phyloP scores from a whole-genome alignment of 1,140 invertebrate genomes.

The Apis florea region DNA sequence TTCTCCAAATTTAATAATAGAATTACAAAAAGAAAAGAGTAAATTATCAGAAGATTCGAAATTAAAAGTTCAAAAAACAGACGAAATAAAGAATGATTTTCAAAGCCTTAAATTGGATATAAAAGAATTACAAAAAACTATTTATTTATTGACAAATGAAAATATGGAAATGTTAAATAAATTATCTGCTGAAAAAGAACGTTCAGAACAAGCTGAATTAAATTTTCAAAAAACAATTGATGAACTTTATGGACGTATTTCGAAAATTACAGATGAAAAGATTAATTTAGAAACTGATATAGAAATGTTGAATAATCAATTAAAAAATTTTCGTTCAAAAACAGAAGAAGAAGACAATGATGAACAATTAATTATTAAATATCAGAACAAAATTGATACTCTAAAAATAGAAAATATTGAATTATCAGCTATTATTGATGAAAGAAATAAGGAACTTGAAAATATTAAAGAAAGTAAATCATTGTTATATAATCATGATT shows the following conservation, averaged over 20 bases:
- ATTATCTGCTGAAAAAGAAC: constrained; percentile 61
- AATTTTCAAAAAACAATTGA: constrained; percentile 55
- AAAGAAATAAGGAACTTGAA: constrained; percentile 54
- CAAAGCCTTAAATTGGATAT: constrained; percentile 69
- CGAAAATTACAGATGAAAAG: constrained; percentile 61
- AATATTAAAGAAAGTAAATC: constrained; percentile 61
- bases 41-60: constrained; percentile 63
- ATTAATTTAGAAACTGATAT: constrained; percentile 50
- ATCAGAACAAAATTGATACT: constrained; percentile 63
- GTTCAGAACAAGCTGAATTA: constrained; percentile 41
- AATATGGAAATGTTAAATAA: constrained; percentile 70
- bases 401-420: constrained; percentile 72
- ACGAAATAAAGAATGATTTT: constrained; percentile 70
- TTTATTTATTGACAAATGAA: constrained; percentile 69
- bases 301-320: constrained; percentile 40
- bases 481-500: constrained; percentile 48
- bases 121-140: constrained; percentile 68
- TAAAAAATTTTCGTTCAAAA: constrained; percentile 29
- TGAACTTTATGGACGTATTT: constrained; percentile 51
- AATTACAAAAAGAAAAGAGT: constrained; percentile 67
- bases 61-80: constrained; percentile 65
- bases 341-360: constrained; percentile 49
- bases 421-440: constrained; percentile 57
- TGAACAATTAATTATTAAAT: neutral
- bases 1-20: constrained; percentile 11